These are phyloP conservation scores for Meloidogyne exigua DNA, from an alignment of 1,140 invertebrate species.

Conservation along the genomic window DNA sequence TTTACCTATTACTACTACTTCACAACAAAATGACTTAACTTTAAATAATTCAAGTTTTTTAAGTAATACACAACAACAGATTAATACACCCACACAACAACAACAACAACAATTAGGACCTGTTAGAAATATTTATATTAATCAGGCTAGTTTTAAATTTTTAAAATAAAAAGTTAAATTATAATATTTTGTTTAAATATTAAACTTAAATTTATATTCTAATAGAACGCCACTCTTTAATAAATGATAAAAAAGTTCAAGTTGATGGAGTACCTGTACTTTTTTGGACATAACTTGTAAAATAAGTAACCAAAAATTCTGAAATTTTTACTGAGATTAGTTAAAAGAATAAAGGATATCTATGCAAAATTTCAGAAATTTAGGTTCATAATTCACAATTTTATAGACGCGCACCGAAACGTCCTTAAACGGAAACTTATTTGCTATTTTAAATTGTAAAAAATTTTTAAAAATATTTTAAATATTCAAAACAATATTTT, in stretches of 20 bases:
- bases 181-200: too few relatives aligned
- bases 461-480: background rate
- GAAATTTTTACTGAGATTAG: background rate
- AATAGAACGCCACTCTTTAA: too few relatives aligned
- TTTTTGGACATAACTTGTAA: too few relatives aligned
- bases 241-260: too few relatives aligned
- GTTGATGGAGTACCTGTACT: too few relatives aligned
- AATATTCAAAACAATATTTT: background rate
- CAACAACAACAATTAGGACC: background rate
- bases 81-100: background rate
- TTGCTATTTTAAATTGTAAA: background rate
- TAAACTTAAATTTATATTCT: too few relatives aligned
- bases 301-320: too few relatives aligned
- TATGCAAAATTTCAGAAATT: background rate
- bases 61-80: background rate
- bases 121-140: constrained; percentile 5
- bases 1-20: background rate
- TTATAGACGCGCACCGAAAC: background rate
- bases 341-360: background rate
- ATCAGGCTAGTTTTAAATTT: constrained; percentile 1
- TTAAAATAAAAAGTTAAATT: background rate
- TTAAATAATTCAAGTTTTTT: background rate
- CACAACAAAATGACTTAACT: background rate
- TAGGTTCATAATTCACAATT: background rate
- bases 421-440: background rate